phyloP scores from a whole-genome alignment of 2,797 vertebrate species.

The Nasua narica region DNA sequence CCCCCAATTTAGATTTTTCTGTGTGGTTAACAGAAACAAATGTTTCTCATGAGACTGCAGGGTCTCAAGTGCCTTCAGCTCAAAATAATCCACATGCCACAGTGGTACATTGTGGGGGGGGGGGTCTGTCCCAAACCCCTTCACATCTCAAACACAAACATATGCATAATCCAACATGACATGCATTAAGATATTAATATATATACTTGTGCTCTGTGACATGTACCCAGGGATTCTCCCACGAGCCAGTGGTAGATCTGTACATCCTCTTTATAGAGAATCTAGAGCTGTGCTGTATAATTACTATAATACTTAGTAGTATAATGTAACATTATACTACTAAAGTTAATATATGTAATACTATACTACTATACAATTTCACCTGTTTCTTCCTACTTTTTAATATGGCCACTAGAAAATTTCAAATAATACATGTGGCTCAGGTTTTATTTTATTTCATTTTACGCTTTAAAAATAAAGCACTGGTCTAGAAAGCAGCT shows the following conservation, averaged over 20 bases:
- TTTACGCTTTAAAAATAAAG: too few species aligned
- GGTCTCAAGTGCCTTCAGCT: background rate
- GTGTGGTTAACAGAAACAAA: background rate
- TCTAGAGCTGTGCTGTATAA: background rate
- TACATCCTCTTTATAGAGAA: background rate
- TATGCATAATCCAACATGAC: background rate
- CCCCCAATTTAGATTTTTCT: background rate
- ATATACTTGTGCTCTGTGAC: background rate
- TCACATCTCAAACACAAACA: background rate
- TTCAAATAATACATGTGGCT: background rate
- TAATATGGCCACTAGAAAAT: background rate
- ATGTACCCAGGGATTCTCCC: background rate
- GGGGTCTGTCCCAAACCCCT: background rate
- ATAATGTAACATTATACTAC: background rate
- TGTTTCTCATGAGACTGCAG: background rate
- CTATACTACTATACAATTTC: background rate
- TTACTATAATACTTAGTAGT: background rate
- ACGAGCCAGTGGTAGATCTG: background rate
- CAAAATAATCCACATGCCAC: background rate
- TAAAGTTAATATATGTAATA: background rate
- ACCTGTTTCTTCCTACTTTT: background rate
- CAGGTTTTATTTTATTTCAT: background rate
- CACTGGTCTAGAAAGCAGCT: background rate
- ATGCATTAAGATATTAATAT: background rate
- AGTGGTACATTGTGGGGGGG: background rate